Percentiles rank a stretch among this genome's conserved stretches.
Conservation (phyloP, 2,797 vertebrate genomes). For the Spondyliosoma cantharus region DNA sequence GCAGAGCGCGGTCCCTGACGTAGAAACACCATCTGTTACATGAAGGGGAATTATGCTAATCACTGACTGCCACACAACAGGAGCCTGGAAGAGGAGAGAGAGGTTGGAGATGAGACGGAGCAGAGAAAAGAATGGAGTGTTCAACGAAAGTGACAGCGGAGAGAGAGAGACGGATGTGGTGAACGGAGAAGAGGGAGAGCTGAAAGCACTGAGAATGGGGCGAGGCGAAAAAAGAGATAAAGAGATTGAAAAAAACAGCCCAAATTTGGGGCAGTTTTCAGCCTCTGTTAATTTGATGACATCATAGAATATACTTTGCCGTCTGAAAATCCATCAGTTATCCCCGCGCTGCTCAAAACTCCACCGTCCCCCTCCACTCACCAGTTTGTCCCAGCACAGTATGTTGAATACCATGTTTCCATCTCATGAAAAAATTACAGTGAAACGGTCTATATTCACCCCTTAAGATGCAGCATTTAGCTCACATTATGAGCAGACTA, state of each 20-base stretch:
- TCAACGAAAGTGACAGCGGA: conserved; percentile 19
- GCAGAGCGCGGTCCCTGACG: conserved; percentile 43
- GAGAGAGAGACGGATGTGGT: not conserved
- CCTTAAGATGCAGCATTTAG: not conserved
- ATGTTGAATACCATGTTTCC: not conserved
- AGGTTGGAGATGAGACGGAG: conserved; percentile 25
- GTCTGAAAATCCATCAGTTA: not conserved
- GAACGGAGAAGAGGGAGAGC: not conserved
- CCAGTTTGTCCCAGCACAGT: not conserved
- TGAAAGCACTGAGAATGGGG: not conserved
- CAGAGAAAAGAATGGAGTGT: not conserved
- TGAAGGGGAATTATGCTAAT: conserved; percentile 66
- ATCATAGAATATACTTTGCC: not conserved
- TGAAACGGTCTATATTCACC: conserved; percentile 17
- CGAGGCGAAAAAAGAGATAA: not conserved
- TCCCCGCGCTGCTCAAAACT: not conserved
- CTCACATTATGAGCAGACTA: conserved; percentile 10
- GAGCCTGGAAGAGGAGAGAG: conserved; percentile 40
- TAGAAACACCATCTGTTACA: conserved; percentile 69
- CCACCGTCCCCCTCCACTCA: not conserved
- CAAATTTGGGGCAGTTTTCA: not conserved
- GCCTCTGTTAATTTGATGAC: not conserved
- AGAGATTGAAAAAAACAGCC: not conserved
- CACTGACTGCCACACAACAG: conserved; percentile 46
- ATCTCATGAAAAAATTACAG: conserved; percentile 18